These are phyloP conservation scores for Calameuta idolon DNA, from an alignment of 2,888 invertebrate species.

Conservation along the genomic window DNA sequence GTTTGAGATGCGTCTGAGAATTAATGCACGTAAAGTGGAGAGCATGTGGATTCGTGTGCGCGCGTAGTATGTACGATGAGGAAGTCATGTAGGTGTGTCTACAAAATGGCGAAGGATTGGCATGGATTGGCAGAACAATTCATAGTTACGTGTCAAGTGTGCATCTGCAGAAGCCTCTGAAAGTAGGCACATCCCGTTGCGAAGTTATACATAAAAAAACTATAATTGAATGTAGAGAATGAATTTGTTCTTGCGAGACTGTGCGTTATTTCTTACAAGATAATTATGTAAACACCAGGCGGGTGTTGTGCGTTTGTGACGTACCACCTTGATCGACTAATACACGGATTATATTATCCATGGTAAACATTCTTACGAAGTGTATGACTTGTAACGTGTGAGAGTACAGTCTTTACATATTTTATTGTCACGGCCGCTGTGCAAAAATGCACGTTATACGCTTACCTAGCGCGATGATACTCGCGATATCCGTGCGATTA, in stretches of 20 bases:
- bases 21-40: not conserved
- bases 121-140: not conserved
- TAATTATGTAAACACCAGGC: not conserved
- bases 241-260: conserved; percentile 27
- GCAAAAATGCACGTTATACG: not conserved
- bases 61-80: not conserved
- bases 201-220: conserved; percentile 2
- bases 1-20: not conserved
- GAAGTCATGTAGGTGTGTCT: not conserved
- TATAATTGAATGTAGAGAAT: conserved; percentile 17
- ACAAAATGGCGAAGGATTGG: not conserved
- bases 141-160: not conserved
- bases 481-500: not conserved
- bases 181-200: not conserved
- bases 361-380: not conserved
- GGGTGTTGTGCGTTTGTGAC: not conserved
- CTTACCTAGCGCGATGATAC: not conserved
- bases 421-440: not conserved
- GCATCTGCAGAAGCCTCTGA: not conserved
- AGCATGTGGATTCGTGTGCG: not conserved
- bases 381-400: not conserved
- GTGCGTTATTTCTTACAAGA: conserved; percentile 30
- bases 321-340: not conserved
- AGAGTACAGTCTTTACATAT: not conserved
- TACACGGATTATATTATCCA: not conserved